Conservation (phyloP, 2,888 invertebrate genomes). For the Leucoma salicis region DNA sequence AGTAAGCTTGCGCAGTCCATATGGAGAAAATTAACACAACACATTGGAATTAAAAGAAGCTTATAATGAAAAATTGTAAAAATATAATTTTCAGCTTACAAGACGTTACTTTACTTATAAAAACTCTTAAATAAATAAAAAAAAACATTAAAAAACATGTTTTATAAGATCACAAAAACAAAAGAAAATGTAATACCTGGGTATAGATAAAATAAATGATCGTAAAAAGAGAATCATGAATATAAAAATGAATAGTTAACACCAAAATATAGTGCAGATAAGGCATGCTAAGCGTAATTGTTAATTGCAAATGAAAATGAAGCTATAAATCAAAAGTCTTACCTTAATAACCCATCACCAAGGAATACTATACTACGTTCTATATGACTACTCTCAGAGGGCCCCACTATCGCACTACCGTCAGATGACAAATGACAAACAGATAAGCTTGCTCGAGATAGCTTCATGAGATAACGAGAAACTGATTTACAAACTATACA, state of each 20-base stretch:
- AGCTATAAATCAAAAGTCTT: conserved; percentile 55
- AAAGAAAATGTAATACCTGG: neutral
- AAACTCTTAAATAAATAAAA: no score
- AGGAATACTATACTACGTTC: conserved; percentile 35
- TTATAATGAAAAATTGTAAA: no score
- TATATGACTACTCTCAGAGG: conserved; percentile 34
- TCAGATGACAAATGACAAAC: conserved; percentile 38
- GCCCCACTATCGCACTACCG: conserved; percentile 27
- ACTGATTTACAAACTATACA: conserved; percentile 36
- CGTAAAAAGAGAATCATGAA: neutral
- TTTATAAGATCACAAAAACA: neutral
- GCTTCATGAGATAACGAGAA: conserved; percentile 39
- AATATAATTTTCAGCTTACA: no score
- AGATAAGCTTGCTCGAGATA: conserved; percentile 21
- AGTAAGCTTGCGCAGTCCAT: neutral
- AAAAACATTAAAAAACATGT: no score
- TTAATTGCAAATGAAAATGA: conserved; percentile 51
- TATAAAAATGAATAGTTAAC: neutral
- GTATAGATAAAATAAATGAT: neutral
- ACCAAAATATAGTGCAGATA: conserved; percentile 5
- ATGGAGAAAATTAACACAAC: neutral
- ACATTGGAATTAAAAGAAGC: neutral
- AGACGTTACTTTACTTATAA: no score
- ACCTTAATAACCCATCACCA: conserved; percentile 74
- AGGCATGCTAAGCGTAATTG: conserved; percentile 9